Evolutionary conservation across 2,113 vertebrate species (phyloP).

Genomic region (Lepus americanus): DNA sequence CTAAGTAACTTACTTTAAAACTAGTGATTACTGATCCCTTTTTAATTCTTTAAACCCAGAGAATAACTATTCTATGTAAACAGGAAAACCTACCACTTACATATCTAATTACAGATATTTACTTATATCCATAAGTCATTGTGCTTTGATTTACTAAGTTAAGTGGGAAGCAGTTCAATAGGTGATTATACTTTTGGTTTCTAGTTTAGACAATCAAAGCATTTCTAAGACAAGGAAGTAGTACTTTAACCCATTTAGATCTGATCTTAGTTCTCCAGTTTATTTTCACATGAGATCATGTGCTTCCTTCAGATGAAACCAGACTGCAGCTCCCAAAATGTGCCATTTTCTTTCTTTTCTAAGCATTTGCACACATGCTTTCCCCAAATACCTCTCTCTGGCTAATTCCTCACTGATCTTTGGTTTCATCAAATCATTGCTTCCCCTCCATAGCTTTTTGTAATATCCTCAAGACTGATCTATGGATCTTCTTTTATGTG

Average conservation of each 20-base stretch:
- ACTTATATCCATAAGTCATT: neutral
- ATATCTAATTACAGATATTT: neutral
- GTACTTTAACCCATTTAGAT: neutral
- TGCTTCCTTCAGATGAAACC: neutral
- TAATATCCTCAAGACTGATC: neutral
- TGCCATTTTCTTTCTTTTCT: neutral
- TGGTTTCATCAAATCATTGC: neutral
- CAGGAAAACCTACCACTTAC: neutral
- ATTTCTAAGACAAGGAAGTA: neutral
- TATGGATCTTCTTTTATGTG: neutral
- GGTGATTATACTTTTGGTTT: neutral
- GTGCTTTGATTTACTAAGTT: neutral
- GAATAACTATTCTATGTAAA: neutral
- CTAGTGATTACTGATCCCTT: neutral
- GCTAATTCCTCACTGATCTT: neutral
- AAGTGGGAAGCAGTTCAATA: neutral
- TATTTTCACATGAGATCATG: neutral
- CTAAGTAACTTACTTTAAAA: neutral
- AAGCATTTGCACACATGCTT: neutral
- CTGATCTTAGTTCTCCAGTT: neutral
- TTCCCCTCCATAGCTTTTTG: neutral
- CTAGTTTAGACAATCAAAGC: neutral
- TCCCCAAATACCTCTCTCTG: neutral
- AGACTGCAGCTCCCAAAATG: neutral
- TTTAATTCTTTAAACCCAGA: conserved; percentile 30